Evolutionary conservation across 2,797 vertebrate genomes (phyloP).

Genomic region (Mormyrops boulengeri): DNA sequence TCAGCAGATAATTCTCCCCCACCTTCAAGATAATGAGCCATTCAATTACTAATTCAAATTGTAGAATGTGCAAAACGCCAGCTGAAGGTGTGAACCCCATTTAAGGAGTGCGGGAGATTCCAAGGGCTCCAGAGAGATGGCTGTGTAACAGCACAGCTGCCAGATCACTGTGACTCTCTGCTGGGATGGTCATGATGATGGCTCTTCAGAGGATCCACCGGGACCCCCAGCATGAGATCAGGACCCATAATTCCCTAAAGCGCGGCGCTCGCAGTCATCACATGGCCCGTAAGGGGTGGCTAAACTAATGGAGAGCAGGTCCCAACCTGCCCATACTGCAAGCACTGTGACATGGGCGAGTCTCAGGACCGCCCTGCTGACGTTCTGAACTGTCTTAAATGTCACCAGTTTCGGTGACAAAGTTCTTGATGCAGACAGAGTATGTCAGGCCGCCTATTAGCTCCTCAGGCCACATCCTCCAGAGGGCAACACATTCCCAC

Average conservation of each 20-base stretch:
- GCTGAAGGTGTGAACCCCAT: neutral
- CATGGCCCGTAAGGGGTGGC: neutral
- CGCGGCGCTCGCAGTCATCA: neutral
- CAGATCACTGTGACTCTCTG: neutral
- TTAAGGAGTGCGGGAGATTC: neutral
- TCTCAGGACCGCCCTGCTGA: neutral
- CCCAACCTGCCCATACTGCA: neutral
- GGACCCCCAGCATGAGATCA: neutral
- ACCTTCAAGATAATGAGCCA: neutral
- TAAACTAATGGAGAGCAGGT: neutral
- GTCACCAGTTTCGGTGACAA: neutral
- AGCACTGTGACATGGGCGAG: neutral
- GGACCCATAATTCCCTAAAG: neutral
- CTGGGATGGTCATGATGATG: neutral
- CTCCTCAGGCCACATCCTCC: neutral
- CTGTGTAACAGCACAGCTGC: neutral
- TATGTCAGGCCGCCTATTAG: neutral
- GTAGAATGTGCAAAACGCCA: neutral
- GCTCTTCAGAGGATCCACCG: neutral
- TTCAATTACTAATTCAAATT: neutral
- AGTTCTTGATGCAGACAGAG: neutral
- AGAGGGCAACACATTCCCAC: neutral
- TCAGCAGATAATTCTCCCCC: too few species aligned
- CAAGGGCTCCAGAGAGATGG: neutral
- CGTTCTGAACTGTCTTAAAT: neutral